These are phyloP conservation scores for Cinara cedri DNA, from an alignment of 2,888 invertebrate genomes.

Conservation along the genomic window DNA sequence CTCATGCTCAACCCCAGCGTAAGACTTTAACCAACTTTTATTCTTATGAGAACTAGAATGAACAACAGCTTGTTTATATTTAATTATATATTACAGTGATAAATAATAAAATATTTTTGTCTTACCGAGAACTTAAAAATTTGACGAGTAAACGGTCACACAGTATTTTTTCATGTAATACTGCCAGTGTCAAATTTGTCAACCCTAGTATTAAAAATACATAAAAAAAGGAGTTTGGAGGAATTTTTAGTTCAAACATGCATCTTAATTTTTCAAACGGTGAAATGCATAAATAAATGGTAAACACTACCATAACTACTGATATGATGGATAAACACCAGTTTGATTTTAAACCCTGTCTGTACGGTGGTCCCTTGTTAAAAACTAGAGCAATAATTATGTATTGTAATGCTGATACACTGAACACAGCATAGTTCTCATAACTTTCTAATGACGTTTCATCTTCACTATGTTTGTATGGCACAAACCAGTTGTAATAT, in stretches of 20 bases:
- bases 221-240: slow-evolving; percentile 70
- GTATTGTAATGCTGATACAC: slow-evolving; percentile 89
- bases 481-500: slow-evolving; percentile 67
- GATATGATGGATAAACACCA: slow-evolving; percentile 69
- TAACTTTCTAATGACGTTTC: slow-evolving; percentile 65
- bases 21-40: slow-evolving; percentile 62
- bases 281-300: slow-evolving; percentile 72
- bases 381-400: slow-evolving; percentile 86
- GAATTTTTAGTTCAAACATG: slow-evolving; percentile 73
- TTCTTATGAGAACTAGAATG: slow-evolving; percentile 54
- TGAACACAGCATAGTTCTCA: slow-evolving; percentile 87
- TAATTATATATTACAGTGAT: background rate
- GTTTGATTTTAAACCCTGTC: slow-evolving; percentile 83
- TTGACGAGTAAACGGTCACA: slow-evolving; percentile 69
- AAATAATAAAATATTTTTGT: slow-evolving; percentile 1
- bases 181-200: slow-evolving; percentile 65
- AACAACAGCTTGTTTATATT: background rate
- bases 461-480: slow-evolving; percentile 38
- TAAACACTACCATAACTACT: slow-evolving; percentile 66
- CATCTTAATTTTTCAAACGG: slow-evolving; percentile 71
- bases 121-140: slow-evolving; percentile 63
- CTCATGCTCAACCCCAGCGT: slow-evolving; percentile 70
- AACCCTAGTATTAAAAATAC: slow-evolving; percentile 66
- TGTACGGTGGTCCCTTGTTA: slow-evolving; percentile 88
- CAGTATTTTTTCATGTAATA: slow-evolving; percentile 67